Percentiles rank a stretch among this genome's conserved stretches.
Evolutionary conservation across 2,113 vertebrate genomes (phyloP).

Genomic region (Hyla sarda): DNA sequence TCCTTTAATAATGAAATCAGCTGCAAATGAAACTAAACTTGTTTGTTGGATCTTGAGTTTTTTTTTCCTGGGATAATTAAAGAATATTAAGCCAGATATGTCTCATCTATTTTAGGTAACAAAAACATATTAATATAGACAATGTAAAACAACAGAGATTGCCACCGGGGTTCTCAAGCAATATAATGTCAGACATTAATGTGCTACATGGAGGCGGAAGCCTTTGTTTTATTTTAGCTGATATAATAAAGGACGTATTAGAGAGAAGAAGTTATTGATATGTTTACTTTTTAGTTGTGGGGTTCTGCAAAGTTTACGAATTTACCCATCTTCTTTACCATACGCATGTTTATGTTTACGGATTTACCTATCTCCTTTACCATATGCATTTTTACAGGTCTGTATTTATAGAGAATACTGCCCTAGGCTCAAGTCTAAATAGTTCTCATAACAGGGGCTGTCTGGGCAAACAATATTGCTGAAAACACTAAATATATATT

Average conservation of each 20-base stretch:
- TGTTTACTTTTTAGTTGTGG: conserved; percentile 1
- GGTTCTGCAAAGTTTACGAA: not conserved
- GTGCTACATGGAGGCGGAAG: conserved; percentile 11
- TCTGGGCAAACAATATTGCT: too few species aligned
- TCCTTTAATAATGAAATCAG: conserved; percentile 58
- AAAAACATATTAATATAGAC: conserved; percentile 53
- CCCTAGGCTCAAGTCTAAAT: too few species aligned
- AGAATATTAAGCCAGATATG: conserved; percentile 58
- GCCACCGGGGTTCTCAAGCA: conserved; percentile 48
- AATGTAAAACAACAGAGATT: conserved; percentile 53
- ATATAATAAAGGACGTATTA: conserved; percentile 11
- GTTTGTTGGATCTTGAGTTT: conserved; percentile 46
- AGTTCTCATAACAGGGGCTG: too few species aligned
- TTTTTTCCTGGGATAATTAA: conserved; percentile 57
- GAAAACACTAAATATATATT: too few species aligned
- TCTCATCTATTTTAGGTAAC: conserved; percentile 60
- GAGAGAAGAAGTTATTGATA: conserved; percentile 12
- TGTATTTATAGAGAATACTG: too few species aligned
- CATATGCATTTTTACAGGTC: too few species aligned
- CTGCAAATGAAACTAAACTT: conserved; percentile 57
- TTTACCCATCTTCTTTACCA: not conserved
- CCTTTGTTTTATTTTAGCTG: conserved; percentile 16
- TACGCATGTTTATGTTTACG: too few species aligned
- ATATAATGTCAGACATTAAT: conserved; percentile 50
- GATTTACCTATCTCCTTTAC: too few species aligned